Base-by-base conservation (phyloP, 2,888 invertebrate species). In the Plusia festucae region DNA sequence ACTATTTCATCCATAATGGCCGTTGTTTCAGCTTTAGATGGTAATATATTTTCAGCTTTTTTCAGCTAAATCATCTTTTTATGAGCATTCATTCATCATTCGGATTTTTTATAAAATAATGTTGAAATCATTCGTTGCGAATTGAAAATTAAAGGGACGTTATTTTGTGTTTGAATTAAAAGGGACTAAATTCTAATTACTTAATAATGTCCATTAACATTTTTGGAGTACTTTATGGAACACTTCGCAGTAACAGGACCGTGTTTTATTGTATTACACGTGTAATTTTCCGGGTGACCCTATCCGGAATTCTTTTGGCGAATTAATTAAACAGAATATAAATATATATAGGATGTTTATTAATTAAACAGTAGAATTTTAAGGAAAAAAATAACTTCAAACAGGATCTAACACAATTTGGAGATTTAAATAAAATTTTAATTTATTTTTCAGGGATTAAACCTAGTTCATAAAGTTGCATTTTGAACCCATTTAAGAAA, bases 141-240 rank as follows among this genome's bases (percentile, higher is more conserved):
- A 15, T n/a, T n/a, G 40, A 40, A 40, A 40, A 40, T 40, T n/a
- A 40, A 13, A 13, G 40, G n/a, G 34, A 34, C 34, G 13, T 34
- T n/a, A n/a, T 40, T 40, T n/a, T 40, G n/a, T n/a, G 40, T 40
- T 40, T 40, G 40, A 40, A 40, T 40, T 40, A n/a, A 40, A 40
- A 40, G 40, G 40, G 40, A 40, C 40, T 40, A 40, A 40, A 15
- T 40, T 40, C n/a, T 40, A 40, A 40, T 40, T 40, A n/a, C 40
- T 40, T 40, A 40, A 40, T 40, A 40, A 40, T 40, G 40, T 40
- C 40, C 40, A 40, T 40, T 40, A 40, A 40, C 40, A 40, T 40
- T 40, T 40, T 40, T 40, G 40, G 40, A 40, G 40, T 40, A 40
- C n/a, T 40, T 40, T 40, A 40, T n/a, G 40, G n/a, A 40, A 40